Evolutionary conservation across 2,888 invertebrate species (phyloP), one percentile per base, ranked within the genome.

Genomic region (Cinara cedri): DNA sequence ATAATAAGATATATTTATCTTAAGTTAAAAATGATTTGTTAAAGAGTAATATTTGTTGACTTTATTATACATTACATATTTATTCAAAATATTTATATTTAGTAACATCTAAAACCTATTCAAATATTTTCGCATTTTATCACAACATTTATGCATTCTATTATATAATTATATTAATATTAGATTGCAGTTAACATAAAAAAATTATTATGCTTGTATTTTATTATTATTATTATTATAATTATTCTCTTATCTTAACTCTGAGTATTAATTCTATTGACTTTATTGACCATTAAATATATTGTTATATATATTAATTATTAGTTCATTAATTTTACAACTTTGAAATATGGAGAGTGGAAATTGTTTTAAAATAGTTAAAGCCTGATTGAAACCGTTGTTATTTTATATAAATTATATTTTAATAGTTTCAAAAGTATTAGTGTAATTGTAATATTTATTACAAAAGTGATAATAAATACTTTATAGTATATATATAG

Each of bases 341-440:
- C 26, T 62, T 62, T 72, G 16, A n/a, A n/a, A n/a, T 72, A 60
- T 46, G 26, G 72, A 46, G 3, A 26, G 24, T 0, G 46, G 1
- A n/a, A 49, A 60, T 51, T 51, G 62, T 34, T 72, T 62, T 34
- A 51, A 51, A 62, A 19, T 34, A 57, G n/a, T 57, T 42, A 57
- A 44, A 8, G 19, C 46, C 24, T 51, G 62, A 26, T 62, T 34
- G n/a, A 46, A 72, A 62, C 62, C 0, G 21, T 63, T 74, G 63
- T 74, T 75, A 65, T 75, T 75, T 75, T 75, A 11, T 75, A 65
- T 75, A 24, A 63, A 54, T 72, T 54, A 65, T 65, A 74, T 63
- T 51, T 75, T 65, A 24, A 44, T 54, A 65, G 44, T 21, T 65
- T 51, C 14, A 54, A 65, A 65, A 24, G 10, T 54, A 42, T 63